phyloP scores from a whole-genome alignment of 2,797 vertebrate genomes.

The Bryconaethiops microstoma region DNA sequence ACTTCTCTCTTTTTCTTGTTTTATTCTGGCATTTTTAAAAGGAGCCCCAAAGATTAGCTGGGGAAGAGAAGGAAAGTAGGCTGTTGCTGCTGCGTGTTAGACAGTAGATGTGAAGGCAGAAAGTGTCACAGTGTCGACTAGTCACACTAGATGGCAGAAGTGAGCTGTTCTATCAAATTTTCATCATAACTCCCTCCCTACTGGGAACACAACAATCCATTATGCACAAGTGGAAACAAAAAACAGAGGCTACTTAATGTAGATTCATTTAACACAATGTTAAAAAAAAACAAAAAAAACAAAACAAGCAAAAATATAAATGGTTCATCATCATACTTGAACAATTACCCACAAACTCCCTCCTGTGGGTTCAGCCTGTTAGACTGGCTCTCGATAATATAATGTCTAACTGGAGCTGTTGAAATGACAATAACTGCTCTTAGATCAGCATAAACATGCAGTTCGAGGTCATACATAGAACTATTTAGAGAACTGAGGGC shows the following conservation, averaged over 20 bases:
- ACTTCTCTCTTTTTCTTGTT: not conserved
- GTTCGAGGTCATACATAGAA: not conserved
- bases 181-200: not conserved
- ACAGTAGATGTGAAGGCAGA: not conserved
- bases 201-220: not conserved
- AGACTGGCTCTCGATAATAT: not conserved
- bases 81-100: not conserved
- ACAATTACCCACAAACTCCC: not conserved
- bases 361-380: not conserved
- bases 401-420: not conserved
- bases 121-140: not conserved
- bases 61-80: not conserved
- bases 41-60: not conserved
- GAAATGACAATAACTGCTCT: not conserved
- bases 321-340: not conserved
- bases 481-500: too few relatives aligned
- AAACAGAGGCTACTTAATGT: not conserved
- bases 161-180: constrained; percentile 44
- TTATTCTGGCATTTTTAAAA: not conserved
- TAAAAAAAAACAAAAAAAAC: too few relatives aligned
- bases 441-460: not conserved
- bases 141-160: constrained; percentile 69
- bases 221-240: not conserved
- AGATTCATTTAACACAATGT: constrained; percentile 12
- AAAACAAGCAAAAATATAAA: not conserved